phyloP scores from a whole-genome alignment of 1,140 invertebrate species.

The Leptopilina boulardi region DNA sequence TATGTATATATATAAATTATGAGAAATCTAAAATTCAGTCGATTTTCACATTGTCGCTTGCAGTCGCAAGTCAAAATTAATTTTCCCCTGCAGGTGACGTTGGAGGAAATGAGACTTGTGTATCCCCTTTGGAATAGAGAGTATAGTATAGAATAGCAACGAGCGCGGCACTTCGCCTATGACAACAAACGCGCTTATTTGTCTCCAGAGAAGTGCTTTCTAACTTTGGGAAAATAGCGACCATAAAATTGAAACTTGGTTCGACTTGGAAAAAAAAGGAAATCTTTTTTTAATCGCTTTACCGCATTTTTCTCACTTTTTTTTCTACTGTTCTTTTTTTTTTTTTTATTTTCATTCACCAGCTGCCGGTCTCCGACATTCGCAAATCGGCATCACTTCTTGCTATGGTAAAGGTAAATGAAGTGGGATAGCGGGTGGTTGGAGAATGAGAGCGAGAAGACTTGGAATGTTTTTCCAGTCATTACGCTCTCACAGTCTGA shows the following conservation, averaged over 20 bases:
- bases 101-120: constrained; percentile 15
- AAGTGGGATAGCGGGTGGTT: constrained; percentile 19
- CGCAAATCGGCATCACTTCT: constrained; percentile 27
- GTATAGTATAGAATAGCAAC: neutral
- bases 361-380: neutral
- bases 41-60: neutral
- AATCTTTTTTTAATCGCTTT: neutral
- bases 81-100: constrained; percentile 21
- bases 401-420: neutral
- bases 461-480: constrained; percentile 32
- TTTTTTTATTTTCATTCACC: neutral
- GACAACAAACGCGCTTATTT: constrained; percentile 24
- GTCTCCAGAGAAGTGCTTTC: constrained; percentile 9
- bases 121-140: neutral
- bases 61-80: neutral
- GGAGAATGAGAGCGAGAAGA: constrained; percentile 21
- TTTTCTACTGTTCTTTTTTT: neutral
- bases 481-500: constrained; percentile 32
- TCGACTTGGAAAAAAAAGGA: neutral
- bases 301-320: neutral
- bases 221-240: neutral
- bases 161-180: constrained; percentile 7
- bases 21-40: neutral
- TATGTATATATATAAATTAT: neutral
- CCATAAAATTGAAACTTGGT: neutral